These are phyloP conservation scores for Bos taurus DNA, from an alignment of 2,113 vertebrate genomes.

Conservation along the genomic window ARS-UCD2.0 NC_037334.1:60630001-60630500, in stretches of 20 bases:
- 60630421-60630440: conserved; percentile 77
- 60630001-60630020: background rate
- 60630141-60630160: background rate
- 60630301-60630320: background rate
- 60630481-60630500: conserved; percentile 97
- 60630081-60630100: background rate
- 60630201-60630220: background rate
- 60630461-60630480: conserved; percentile 99
- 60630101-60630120: background rate
- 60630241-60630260: background rate
- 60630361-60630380: background rate
- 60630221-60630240: background rate
- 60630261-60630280: background rate
- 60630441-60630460: conserved; percentile 96
- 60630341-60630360: accelerated
- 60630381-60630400: background rate
- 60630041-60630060: background rate
- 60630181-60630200: too few species aligned
- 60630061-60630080: background rate
- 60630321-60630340: background rate
- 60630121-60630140: background rate
- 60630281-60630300: background rate
- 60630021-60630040: background rate
- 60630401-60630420: background rate
- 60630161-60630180: background rate